A percentile compares a stretch with the other conserved stretches of the same genome.
Conservation (phyloP, 2,113 vertebrate genomes). For the Arothron firmamentum region DNA sequence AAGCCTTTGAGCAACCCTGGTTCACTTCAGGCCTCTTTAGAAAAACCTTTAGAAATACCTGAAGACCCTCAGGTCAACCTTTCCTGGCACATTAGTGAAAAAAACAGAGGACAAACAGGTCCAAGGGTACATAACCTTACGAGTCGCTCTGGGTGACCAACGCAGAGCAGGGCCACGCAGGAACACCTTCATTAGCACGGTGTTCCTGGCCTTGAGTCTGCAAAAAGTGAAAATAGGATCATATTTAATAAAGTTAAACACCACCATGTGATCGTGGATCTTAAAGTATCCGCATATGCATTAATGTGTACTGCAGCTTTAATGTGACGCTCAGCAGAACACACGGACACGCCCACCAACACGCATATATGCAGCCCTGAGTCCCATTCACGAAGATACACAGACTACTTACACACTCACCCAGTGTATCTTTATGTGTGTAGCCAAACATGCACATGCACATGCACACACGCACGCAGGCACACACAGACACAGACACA, state of each 20-base stretch:
- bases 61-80: slow-evolving; percentile 1
- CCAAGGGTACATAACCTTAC: neutral
- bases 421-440: slow-evolving; percentile 8
- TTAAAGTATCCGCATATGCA: too few species aligned
- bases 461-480: slow-evolving; percentile 17
- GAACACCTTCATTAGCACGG: too few species aligned
- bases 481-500: slow-evolving; percentile 18
- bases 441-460: slow-evolving; percentile 16
- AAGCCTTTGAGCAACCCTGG: slow-evolving; percentile 7
- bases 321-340: neutral
- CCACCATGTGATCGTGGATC: too few species aligned
- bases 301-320: too few species aligned
- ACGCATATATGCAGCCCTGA: slow-evolving; percentile 6
- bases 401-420: neutral
- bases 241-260: too few species aligned
- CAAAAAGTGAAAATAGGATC: too few species aligned
- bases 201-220: too few species aligned
- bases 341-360: slow-evolving; percentile 12
- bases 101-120: slow-evolving; percentile 16
- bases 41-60: slow-evolving; percentile 19
- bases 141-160: too few species aligned
- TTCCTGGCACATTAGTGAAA: slow-evolving; percentile 4
- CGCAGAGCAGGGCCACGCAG: too few species aligned
- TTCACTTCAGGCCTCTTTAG: slow-evolving; percentile 14
- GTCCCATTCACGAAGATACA: neutral